Conservation (phyloP, 1,140 invertebrate genomes). For the Lordiphosa clarofinis region DNA sequence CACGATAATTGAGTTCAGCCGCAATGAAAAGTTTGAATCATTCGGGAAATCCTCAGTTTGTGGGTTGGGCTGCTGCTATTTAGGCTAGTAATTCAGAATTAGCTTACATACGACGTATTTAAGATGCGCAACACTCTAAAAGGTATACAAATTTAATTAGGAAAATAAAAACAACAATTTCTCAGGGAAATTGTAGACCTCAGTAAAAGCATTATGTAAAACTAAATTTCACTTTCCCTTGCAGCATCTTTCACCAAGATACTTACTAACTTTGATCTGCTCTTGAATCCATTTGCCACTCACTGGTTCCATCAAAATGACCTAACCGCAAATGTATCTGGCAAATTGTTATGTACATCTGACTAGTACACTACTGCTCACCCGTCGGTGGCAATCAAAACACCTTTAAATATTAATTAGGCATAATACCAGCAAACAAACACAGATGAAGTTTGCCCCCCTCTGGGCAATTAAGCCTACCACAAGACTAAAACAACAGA, state of each 20-base stretch:
- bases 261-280: constrained; percentile 27
- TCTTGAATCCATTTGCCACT: constrained; percentile 1
- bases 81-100: too few species aligned
- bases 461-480: constrained; percentile 45
- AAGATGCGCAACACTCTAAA: too few species aligned
- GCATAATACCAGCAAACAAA: constrained; percentile 30
- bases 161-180: constrained; percentile 15
- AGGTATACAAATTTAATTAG: constrained; percentile 29
- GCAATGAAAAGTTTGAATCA: too few species aligned
- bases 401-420: constrained; percentile 75
- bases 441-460: background rate
- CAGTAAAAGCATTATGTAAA: constrained; percentile 40
- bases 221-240: constrained; percentile 33
- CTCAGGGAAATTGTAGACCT: too few species aligned
- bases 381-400: constrained; percentile 34
- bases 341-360: background rate
- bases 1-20: too few species aligned
- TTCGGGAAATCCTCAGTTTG: too few species aligned
- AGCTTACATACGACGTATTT: too few species aligned
- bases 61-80: too few species aligned
- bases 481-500: background rate
- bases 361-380: background rate
- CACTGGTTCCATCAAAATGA: constrained; percentile 37
- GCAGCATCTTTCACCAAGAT: constrained; percentile 40
- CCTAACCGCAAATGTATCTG: constrained; percentile 43